Conservation (phyloP, 2,113 vertebrate species). For the Nanger granti region DNA sequence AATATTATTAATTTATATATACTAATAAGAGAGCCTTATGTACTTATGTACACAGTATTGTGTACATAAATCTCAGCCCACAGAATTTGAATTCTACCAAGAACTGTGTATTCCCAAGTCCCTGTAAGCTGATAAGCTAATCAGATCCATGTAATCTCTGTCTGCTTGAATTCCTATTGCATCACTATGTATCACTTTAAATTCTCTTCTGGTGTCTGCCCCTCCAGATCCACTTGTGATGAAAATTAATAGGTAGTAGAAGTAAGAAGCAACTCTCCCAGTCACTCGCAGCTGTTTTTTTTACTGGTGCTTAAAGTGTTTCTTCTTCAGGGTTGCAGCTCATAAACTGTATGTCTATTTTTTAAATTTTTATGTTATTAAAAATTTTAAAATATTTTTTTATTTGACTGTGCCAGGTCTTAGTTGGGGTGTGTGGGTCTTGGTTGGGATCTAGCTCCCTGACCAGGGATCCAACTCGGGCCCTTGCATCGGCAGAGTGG, state of each 20-base stretch:
- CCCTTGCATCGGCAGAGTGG: background rate
- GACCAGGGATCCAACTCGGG: background rate
- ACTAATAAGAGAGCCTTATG: background rate
- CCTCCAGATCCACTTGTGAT: background rate
- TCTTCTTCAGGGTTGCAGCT: background rate
- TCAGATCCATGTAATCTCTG: background rate
- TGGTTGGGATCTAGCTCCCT: background rate
- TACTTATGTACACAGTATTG: background rate
- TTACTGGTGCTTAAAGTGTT: background rate
- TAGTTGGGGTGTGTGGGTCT: background rate
- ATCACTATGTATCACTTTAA: background rate
- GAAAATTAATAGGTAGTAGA: background rate
- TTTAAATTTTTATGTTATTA: background rate
- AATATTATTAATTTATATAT: slow-evolving; percentile 12
- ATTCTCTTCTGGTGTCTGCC: background rate
- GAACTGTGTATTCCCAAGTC: background rate
- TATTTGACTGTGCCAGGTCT: background rate
- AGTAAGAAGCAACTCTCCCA: background rate
- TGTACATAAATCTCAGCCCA: background rate
- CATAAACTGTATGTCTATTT: background rate
- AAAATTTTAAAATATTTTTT: background rate
- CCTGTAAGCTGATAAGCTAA: background rate
- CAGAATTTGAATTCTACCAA: background rate
- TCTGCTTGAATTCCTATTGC: background rate
- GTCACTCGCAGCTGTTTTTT: background rate